Base-by-base conservation (phyloP, 2,888 invertebrate species). In the Andrena chrysosceles region DNA sequence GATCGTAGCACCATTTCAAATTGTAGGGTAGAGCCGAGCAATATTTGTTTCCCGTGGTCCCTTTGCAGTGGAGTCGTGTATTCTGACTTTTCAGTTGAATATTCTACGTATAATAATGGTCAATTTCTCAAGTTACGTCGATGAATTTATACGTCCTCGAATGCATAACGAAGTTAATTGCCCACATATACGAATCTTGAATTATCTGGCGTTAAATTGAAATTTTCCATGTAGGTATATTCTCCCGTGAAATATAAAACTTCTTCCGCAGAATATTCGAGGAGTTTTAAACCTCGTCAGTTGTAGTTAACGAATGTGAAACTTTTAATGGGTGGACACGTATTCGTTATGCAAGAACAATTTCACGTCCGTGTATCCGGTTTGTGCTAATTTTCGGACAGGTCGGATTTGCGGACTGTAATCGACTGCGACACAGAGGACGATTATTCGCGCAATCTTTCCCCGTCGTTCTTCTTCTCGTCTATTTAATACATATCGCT, bases 361-460 rank as follows among this genome's bases (percentile, higher is more conserved):
- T 67, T 78, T 74, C 67, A 60, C n/a, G 35, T 5, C 5, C n/a
- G 7, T 7, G 1, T n/a, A 10, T 49, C 5, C n/a, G 29, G 52
- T 2, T 13, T 20, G 4, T 31, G 59, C 23, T 49, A 70, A 60
- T 60, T 59, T 48, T 31, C 42, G 60, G 59, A 71, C 60, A 33
- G 23, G 52, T 33, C 33, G 49, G 62, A 62, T 62, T 62, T 62
- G 23, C 33, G 3, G 20, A 16, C 4, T 59, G 62, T 56, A 78
- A 83, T 56, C 13, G 59, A 75, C 35, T 64, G 63, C 29, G 59
- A 77, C 70, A 78, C 78, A 71, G 67, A 82, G 70, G 52, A 67
- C 49, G 54, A 81, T 81, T 81, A 74, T 74, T 49, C 74, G 20
- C 48, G 73, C 66, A 74, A 81, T 59, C 52, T 74, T 67, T 81